These are phyloP conservation scores for Ametastegia equiseti DNA, from an alignment of 2,888 invertebrate genomes.

Conservation along the genomic window DNA sequence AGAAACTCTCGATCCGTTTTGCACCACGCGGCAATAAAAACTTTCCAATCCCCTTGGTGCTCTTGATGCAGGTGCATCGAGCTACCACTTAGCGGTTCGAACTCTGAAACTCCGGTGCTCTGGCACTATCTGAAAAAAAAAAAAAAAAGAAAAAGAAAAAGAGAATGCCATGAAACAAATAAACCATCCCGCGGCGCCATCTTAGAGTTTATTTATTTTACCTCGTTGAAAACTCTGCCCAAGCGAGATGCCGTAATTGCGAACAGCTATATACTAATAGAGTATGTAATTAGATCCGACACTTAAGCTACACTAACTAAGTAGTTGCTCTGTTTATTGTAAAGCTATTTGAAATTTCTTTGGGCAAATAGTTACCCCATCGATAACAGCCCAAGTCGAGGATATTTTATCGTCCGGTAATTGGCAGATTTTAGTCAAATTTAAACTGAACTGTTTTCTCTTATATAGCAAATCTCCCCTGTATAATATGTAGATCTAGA, in stretches of 20 bases:
- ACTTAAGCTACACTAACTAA: neutral
- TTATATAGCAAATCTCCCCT: neutral
- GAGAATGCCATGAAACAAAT: neutral
- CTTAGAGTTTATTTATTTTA: slow-evolving; percentile 19
- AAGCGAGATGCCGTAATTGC: neutral
- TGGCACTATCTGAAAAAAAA: neutral
- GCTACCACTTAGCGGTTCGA: slow-evolving; percentile 36
- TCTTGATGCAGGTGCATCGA: slow-evolving; percentile 34
- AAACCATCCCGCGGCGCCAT: slow-evolving; percentile 7
- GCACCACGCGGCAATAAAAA: slow-evolving; percentile 15
- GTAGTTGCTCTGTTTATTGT: neutral
- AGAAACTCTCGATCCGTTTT: slow-evolving; percentile 27
- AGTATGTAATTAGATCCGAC: neutral
- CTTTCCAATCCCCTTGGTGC: slow-evolving; percentile 25
- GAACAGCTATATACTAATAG: neutral
- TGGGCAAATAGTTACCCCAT: neutral
- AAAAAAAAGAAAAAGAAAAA: neutral
- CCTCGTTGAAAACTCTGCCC: neutral
- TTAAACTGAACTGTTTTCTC: neutral
- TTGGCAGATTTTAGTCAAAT: neutral
- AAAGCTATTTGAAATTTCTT: neutral
- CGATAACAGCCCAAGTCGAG: neutral
- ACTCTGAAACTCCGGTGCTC: slow-evolving; percentile 14
- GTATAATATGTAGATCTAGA: neutral
- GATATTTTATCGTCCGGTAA: neutral